Percentiles rank a stretch among this genome's conserved stretches.
Conservation (phyloP, 2,797 vertebrate species). For the Gallirallus australis region DNA sequence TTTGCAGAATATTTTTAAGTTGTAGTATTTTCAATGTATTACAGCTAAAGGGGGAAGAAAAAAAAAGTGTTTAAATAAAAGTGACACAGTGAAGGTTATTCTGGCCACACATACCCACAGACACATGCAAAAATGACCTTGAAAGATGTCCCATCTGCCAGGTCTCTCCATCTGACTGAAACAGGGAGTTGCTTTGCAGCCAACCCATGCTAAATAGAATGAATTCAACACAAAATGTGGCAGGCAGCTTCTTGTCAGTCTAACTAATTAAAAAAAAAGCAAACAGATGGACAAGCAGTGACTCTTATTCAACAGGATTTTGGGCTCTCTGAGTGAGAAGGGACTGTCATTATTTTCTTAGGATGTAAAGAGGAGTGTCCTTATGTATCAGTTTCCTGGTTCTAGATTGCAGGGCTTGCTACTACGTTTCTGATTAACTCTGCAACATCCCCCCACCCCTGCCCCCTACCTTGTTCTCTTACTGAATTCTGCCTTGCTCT, state of each 20-base stretch:
- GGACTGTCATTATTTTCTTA: neutral
- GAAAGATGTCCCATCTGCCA: constrained; percentile 65
- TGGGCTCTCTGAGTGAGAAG: neutral
- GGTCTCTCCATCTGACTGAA: constrained; percentile 42
- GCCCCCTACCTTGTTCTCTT: neutral
- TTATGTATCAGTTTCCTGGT: neutral
- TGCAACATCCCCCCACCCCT: neutral
- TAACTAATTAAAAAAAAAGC: constrained; percentile 65
- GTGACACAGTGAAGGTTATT: constrained; percentile 52
- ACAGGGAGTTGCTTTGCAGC: constrained; percentile 22
- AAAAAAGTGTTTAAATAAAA: constrained; percentile 36
- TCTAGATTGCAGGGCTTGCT: neutral
- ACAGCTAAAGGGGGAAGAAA: neutral
- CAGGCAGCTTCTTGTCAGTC: constrained; percentile 57
- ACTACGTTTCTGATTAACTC: neutral
- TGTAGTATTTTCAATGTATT: constrained; percentile 27
- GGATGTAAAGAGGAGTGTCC: neutral
- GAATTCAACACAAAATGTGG: constrained; percentile 50
- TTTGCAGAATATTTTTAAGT: constrained; percentile 27
- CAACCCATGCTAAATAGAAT: constrained; percentile 55
- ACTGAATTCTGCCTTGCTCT: neutral
- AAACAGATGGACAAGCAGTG: constrained; percentile 61
- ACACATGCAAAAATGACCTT: constrained; percentile 47
- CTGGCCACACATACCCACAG: constrained; percentile 50
- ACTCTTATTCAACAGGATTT: constrained; percentile 52